Conservation (phyloP, 2,113 vertebrate species). For the Otus sunia region DNA sequence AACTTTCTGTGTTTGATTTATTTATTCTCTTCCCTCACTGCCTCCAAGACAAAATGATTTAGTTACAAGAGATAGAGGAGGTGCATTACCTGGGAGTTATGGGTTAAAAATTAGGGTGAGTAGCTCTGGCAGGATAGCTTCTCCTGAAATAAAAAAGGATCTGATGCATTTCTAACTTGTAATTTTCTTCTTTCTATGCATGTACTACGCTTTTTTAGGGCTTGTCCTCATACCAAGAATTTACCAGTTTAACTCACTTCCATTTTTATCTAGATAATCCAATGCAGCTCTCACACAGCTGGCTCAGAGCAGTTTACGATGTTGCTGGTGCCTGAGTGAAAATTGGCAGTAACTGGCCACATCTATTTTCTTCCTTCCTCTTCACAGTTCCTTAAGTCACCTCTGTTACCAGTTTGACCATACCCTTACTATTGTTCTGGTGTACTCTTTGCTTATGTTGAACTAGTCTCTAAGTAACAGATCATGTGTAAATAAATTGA, state of each 20-base stretch:
- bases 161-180: not conserved
- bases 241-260: not conserved
- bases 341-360: not conserved
- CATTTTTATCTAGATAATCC: not conserved
- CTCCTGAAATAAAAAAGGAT: not conserved
- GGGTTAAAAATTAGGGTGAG: not conserved
- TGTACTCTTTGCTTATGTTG: not conserved
- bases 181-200: not conserved
- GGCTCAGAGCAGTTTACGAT: not conserved
- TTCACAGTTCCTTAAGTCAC: not conserved
- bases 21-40: not conserved
- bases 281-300: not conserved
- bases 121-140: not conserved
- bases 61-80: not conserved
- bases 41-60: not conserved
- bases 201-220: not conserved
- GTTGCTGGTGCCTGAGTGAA: not conserved
- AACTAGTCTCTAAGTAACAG: not conserved
- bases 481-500: not conserved
- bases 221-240: fast-evolving
- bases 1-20: not conserved
- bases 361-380: not conserved
- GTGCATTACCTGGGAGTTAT: not conserved
- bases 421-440: not conserved
- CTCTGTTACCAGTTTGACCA: not conserved